A percentile compares a stretch with the other conserved stretches of the same genome.
phyloP scores from a whole-genome alignment of 2,888 invertebrate species.

The Rhopalosiphum nymphaeae region DNA sequence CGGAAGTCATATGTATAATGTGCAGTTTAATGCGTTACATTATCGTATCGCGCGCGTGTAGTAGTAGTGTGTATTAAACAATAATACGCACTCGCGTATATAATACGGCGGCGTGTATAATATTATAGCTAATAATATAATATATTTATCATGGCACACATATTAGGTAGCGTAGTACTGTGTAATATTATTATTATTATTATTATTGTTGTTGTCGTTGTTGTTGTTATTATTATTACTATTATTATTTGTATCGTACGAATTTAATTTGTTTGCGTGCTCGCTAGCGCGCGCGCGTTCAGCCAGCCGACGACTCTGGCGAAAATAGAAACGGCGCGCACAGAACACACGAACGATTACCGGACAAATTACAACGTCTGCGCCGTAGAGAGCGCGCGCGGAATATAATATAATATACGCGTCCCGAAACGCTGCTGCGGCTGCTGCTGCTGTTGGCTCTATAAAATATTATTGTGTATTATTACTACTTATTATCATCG shows the following conservation, averaged over 20 bases:
- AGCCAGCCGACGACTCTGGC: not conserved
- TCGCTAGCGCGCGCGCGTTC: not conserved
- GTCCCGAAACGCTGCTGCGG: not conserved
- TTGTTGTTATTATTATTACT: not conserved
- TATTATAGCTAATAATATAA: too few species aligned
- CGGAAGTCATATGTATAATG: too few species aligned
- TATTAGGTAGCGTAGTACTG: not conserved
- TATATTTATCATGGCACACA: not conserved
- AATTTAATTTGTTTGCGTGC: not conserved
- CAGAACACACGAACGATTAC: conserved; percentile 4
- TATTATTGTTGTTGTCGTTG: too few species aligned
- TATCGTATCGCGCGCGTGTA: too few species aligned
- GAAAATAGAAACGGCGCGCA: conserved; percentile 44
- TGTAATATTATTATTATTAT: too few species aligned
- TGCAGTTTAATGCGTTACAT: too few species aligned
- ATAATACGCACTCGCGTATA: too few species aligned
- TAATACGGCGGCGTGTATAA: too few species aligned
- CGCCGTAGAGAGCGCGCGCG: not conserved
- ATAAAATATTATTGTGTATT: not conserved
- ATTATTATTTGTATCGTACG: not conserved
- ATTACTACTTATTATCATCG: not conserved
- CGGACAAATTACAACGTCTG: conserved; percentile 44
- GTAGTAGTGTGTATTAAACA: too few species aligned
- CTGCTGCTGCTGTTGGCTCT: not conserved
- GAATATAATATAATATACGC: too few species aligned